Evolutionary conservation across 2,888 invertebrate genomes (phyloP).

Genomic region (Archips xylosteana): DNA sequence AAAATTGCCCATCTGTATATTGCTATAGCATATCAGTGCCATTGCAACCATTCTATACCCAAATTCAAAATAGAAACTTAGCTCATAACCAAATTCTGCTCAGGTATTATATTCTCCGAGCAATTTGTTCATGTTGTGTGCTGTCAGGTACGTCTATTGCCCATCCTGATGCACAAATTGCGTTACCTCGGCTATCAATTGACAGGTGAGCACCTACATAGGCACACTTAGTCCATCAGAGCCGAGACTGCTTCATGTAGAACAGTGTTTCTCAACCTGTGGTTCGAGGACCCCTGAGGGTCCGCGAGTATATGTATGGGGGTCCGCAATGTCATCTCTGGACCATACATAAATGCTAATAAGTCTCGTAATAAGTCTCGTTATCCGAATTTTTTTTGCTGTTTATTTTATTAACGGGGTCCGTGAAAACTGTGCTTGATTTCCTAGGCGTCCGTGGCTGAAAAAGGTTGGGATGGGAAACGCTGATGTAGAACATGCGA

Average conservation of each 20-base stretch:
- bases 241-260: neutral
- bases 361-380: too few species aligned
- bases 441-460: too few species aligned
- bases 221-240: neutral
- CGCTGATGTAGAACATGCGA: neutral
- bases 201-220: neutral
- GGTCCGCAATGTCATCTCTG: too few species aligned
- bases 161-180: slow-evolving; percentile 17
- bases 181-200: slow-evolving; percentile 10
- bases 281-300: too few species aligned
- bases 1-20: neutral
- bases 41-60: neutral
- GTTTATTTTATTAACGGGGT: too few species aligned
- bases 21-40: neutral
- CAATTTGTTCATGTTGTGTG: slow-evolving; percentile 6
- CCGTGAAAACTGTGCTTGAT: too few species aligned
- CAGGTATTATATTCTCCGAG: neutral
- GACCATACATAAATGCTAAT: too few species aligned
- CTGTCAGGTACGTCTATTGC: slow-evolving; percentile 5
- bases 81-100: neutral
- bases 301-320: too few species aligned
- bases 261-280: too few species aligned
- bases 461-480: too few species aligned
- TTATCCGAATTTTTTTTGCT: too few species aligned
- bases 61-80: neutral